A percentile compares a stretch with the other conserved stretches of the same genome.
Conservation (phyloP, 2,113 vertebrate species). For the Phyllostomus hastatus region DNA sequence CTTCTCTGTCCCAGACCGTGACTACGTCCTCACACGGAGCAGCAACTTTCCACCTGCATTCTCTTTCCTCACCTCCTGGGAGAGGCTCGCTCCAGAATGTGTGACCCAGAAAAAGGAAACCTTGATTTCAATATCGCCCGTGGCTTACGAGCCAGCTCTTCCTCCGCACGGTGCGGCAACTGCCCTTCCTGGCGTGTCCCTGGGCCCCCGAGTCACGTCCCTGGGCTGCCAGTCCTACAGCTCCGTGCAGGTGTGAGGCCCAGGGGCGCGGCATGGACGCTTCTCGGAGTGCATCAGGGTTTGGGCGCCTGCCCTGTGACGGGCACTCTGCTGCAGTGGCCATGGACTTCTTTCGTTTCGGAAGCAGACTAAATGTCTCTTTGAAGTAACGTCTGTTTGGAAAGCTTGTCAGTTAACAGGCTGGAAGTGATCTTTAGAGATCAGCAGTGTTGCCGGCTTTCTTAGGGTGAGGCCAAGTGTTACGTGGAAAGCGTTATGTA, state of each 20-base stretch:
- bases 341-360: neutral
- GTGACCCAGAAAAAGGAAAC: neutral
- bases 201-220: neutral
- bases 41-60: neutral
- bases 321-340: fast-evolving
- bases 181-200: fast-evolving
- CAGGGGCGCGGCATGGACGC: neutral
- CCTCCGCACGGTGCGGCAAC: neutral
- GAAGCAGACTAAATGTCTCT: neutral
- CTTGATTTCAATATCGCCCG: neutral
- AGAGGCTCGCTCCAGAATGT: neutral
- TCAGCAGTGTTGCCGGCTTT: neutral
- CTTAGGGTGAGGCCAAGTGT: neutral
- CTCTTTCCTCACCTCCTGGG: neutral
- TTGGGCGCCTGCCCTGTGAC: fast-evolving
- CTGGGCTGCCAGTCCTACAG: fast-evolving
- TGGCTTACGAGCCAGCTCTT: too few relatives aligned
- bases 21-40: neutral
- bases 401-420: fast-evolving
- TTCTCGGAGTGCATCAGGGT: fast-evolving
- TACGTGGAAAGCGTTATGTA: neutral
- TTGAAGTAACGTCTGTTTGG: fast-evolving
- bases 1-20: neutral
- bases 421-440: neutral
- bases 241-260: neutral